These are phyloP conservation scores for Onychorhynchus coronatus DNA, from an alignment of 2,113 vertebrate species.

Conservation along the genomic window DNA sequence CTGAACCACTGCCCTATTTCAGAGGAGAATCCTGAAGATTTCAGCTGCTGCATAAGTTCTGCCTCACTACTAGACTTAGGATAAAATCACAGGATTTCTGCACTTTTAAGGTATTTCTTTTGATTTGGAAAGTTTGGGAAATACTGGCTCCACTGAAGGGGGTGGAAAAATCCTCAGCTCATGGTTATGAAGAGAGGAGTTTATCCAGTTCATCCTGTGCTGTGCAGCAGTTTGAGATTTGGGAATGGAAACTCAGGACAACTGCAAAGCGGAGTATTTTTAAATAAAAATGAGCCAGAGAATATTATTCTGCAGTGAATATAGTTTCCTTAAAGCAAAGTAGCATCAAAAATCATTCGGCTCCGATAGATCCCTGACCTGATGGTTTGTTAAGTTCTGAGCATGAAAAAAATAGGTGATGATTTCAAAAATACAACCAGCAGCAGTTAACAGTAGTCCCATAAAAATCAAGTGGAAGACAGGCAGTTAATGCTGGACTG, in stretches of 20 bases:
- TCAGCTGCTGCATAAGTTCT: background rate
- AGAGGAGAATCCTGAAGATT: background rate
- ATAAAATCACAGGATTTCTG: background rate
- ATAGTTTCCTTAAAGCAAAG: background rate
- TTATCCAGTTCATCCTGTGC: rapidly evolving
- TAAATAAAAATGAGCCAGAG: background rate
- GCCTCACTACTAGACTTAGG: no score
- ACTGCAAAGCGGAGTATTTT: background rate
- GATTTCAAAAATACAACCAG: background rate
- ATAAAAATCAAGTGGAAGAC: background rate
- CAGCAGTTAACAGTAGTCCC: background rate
- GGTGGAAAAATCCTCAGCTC: background rate
- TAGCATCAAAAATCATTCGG: background rate
- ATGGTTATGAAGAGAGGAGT: background rate
- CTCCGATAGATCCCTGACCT: background rate
- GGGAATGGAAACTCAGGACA: background rate
- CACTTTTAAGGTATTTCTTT: background rate
- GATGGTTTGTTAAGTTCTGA: background rate
- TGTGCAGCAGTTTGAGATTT: background rate
- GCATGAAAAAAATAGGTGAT: background rate
- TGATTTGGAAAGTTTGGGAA: background rate
- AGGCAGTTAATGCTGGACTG: background rate
- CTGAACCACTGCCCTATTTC: background rate
- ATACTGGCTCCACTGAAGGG: background rate
- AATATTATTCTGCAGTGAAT: background rate